Evolutionary conservation across 1,140 invertebrate genomes (phyloP), one percentile per base, ranked within the genome.

Genomic region (Papilio xuthus): DNA sequence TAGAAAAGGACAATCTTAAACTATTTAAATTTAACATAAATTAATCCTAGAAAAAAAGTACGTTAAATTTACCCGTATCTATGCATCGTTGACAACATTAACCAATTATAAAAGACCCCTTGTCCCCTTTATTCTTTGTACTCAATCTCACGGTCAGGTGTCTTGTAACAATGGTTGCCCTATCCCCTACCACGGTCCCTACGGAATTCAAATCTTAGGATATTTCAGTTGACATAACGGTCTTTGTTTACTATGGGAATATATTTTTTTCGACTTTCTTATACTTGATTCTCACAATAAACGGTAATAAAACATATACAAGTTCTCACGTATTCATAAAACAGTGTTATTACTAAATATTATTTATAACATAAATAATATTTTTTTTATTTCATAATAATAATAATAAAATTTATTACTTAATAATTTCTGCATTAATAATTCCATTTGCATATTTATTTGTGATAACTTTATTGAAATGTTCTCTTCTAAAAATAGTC

Each of bases 141-240:
- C 71, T 15, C n/a, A 71, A 2, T 73, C 71, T 73, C 71, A 73
- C 71, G 71, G 71, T 73, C 71, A 73, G 71, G 71, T 73, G 71
- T 47, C 71, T 72, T 12, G 20, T 32, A 42, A 73, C 71, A 73
- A 73, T 73, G 37, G 41, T 23, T 73, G 37, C 4, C 9, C 44
- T 47, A 73, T 73, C 37, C 71, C 71, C 71, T 26, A 44, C 37
- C 23, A 73, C 26, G 15, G 67, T 72, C 70, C 70, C 70, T 41
- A 44, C n/a, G 32, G 37, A 72, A 44, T 72, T 72, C n/a, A n/a
- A 72, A 72, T 72, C 70, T 72, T 44, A 72, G 44, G 70, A 72
- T 41, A 42, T 72, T 69, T 69, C 32, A 69, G 67, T 37, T 69
- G 67, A 69, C 67, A 42, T 71, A 71, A 71, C 70, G 70, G 70